Evolutionary conservation across 2,888 invertebrate genomes (phyloP).

Genomic region (Chrysotoxum bicinctum): DNA sequence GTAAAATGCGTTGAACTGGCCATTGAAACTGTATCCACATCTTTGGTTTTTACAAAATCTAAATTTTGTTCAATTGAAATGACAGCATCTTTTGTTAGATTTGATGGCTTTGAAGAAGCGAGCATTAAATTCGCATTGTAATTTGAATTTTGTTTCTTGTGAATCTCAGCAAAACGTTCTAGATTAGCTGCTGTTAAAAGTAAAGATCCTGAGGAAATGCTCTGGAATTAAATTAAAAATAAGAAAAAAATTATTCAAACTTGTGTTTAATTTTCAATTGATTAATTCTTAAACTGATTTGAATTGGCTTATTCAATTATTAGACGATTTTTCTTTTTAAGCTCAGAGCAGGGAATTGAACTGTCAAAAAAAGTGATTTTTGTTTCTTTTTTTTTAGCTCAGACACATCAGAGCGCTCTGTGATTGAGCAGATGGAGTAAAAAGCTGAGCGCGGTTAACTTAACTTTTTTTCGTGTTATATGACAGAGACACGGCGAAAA

Average conservation of each 20-base stretch:
- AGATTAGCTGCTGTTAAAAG: slow-evolving; percentile 90
- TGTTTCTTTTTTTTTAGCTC: too few species aligned
- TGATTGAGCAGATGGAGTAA: too few species aligned
- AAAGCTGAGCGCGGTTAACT: too few species aligned
- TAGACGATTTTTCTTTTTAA: too few species aligned
- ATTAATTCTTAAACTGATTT: background rate
- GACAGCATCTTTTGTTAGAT: slow-evolving; percentile 75
- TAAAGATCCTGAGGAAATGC: slow-evolving; percentile 90
- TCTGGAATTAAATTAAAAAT: slow-evolving; percentile 82
- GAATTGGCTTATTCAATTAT: too few species aligned
- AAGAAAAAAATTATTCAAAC: background rate
- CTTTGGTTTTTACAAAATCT: slow-evolving; percentile 81
- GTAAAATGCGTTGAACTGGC: slow-evolving; percentile 95
- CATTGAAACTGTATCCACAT: slow-evolving; percentile 87
- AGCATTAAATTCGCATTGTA: slow-evolving; percentile 78
- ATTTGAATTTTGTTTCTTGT: slow-evolving; percentile 78
- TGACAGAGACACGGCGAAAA: too few species aligned
- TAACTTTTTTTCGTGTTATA: too few species aligned
- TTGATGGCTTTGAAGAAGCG: slow-evolving; percentile 37
- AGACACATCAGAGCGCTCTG: too few species aligned
- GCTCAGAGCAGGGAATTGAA: too few species aligned
- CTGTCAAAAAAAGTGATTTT: too few species aligned
- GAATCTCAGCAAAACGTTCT: slow-evolving; percentile 83
- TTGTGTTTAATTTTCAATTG: background rate
- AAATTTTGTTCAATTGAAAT: slow-evolving; percentile 80